Conservation (phyloP, 30 jellyfish, hydroid and myxozoan species). For the Phacellophora camtschatica region DNA sequence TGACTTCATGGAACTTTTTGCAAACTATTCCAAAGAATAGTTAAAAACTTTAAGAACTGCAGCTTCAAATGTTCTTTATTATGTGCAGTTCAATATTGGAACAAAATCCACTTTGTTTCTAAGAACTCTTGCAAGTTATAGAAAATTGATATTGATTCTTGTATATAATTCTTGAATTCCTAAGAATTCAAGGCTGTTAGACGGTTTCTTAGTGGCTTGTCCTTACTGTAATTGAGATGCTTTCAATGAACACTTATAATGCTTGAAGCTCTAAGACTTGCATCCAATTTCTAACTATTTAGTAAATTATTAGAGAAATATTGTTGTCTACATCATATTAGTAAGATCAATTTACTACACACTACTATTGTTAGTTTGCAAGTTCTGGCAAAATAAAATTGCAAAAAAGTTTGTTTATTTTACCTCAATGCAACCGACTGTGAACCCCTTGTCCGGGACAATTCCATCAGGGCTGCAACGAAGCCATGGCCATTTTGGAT, state of each 20-base stretch:
- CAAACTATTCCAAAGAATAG: no score
- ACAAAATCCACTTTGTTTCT: background rate
- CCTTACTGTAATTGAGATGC: background rate
- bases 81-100: background rate
- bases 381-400: background rate
- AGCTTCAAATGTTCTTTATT: no score
- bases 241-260: background rate
- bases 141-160: background rate
- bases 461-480: slow-evolving; percentile 31
- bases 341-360: background rate
- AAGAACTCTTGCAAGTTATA: background rate
- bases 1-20: no score
- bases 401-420: slow-evolving; percentile 1
- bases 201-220: background rate
- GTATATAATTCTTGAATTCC: background rate
- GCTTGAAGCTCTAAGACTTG: background rate
- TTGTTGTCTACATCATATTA: background rate
- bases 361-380: background rate
- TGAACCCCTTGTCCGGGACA: background rate
- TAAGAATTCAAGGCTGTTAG: no score
- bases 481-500: slow-evolving; percentile 40
- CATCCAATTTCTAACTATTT: background rate
- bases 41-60: no score
- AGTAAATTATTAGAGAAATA: background rate
- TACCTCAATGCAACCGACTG: slow-evolving; percentile 28